Conservation (phyloP, 2,888 invertebrate genomes). For the Oscheius myriophilus region DNA sequence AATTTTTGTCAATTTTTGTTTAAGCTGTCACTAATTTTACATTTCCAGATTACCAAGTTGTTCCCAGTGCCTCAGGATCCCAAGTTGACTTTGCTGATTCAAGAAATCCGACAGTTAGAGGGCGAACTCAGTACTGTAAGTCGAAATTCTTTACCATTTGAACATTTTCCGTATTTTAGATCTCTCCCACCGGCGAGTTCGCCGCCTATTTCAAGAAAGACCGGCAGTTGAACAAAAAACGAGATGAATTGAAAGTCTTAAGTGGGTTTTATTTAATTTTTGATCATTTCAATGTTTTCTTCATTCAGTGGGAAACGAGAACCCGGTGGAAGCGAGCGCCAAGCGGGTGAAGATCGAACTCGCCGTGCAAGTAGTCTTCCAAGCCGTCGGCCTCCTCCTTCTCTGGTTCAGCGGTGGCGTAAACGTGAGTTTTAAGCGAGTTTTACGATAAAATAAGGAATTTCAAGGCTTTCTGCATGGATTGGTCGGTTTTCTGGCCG, state of each 20-base stretch:
- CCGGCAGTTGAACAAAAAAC: conserved; percentile 38
- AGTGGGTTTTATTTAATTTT: background rate
- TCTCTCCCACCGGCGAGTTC: conserved; percentile 45
- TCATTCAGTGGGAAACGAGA: background rate
- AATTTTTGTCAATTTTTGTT: too few species aligned
- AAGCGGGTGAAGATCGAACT: conserved; percentile 13
- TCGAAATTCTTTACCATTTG: background rate
- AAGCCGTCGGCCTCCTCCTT: conserved; percentile 18
- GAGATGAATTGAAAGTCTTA: conserved; percentile 30
- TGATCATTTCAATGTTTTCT: background rate
- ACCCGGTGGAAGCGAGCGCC: background rate
- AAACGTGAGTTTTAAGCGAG: conserved; percentile 3
- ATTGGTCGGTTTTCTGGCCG: conserved; percentile 43
- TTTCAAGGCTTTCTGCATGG: conserved; percentile 44
- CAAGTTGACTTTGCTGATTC: background rate
- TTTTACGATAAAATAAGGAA: conserved; percentile 20
- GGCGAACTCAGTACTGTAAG: conserved; percentile 14
- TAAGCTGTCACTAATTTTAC: too few species aligned
- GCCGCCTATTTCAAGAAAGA: conserved; percentile 50
- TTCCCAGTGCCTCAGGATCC: conserved; percentile 1
- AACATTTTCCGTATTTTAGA: conserved; percentile 12
- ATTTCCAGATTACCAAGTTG: background rate
- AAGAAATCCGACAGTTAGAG: conserved; percentile 11
- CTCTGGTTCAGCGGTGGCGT: conserved; percentile 7
- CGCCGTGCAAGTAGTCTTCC: conserved; percentile 7